These are phyloP conservation scores for Ischnura elegans DNA, from an alignment of 2,888 invertebrate genomes.

Conservation along the genomic window DNA sequence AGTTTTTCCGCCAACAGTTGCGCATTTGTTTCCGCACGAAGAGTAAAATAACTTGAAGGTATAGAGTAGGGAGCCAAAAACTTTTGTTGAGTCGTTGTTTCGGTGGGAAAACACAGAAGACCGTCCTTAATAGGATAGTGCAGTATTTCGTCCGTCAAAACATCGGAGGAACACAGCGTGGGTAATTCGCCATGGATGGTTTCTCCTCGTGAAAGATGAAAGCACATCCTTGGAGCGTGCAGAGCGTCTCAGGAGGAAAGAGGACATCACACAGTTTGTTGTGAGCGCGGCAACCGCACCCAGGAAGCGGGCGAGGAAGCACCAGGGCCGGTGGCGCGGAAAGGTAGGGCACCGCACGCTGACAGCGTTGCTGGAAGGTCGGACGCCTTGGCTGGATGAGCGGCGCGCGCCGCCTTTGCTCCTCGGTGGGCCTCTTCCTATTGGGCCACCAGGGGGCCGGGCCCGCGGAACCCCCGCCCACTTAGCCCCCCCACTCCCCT, in stretches of 20 bases:
- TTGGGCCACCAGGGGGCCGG: constrained; percentile 1
- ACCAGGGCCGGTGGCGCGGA: neutral
- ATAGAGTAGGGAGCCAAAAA: no score
- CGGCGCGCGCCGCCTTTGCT: neutral
- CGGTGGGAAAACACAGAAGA: neutral
- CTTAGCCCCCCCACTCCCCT: neutral
- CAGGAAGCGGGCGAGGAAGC: no score
- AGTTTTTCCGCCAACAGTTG: no score
- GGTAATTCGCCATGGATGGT: no score
- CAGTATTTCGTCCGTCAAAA: neutral
- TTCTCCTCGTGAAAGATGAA: no score
- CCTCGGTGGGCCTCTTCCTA: neutral
- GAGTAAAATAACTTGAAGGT: no score
- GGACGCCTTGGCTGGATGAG: neutral
- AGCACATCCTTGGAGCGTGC: neutral
- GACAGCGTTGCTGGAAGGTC: neutral
- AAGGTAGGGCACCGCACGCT: neutral
- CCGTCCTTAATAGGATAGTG: neutral
- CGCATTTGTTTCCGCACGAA: no score
- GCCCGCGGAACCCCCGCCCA: neutral
- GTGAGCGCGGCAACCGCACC: no score
- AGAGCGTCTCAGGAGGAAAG: neutral
- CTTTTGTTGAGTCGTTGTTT: no score
- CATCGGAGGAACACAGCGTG: neutral
- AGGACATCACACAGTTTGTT: no score